phyloP scores from a whole-genome alignment of 1,140 invertebrate genomes.

The Drosophila lacteicornis region DNA sequence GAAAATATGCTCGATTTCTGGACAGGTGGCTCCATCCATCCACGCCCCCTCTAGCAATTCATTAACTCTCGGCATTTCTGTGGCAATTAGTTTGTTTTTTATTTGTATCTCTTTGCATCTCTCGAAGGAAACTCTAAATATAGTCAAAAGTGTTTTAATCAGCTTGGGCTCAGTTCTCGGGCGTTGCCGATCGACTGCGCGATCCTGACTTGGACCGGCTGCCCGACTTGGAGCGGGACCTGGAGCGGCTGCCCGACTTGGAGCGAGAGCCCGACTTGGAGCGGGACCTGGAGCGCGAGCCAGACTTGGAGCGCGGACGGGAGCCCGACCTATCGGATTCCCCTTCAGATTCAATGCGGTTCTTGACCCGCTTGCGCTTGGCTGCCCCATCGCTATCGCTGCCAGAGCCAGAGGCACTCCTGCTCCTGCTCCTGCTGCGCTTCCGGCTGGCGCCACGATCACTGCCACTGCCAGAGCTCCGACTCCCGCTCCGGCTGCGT shows the following conservation, averaged over 20 bases:
- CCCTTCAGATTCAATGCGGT: conserved; percentile 84
- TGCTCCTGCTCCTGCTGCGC: conserved; percentile 69
- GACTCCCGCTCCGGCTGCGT: conserved; percentile 59
- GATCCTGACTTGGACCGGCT: conserved; percentile 68
- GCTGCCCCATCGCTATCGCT: conserved; percentile 60
- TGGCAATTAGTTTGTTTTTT: conserved; percentile 32
- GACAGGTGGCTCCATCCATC: not conserved
- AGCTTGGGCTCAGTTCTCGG: conserved; percentile 16
- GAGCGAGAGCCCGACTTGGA: conserved; percentile 64
- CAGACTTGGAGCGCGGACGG: conserved; percentile 72
- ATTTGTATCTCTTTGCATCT: conserved; percentile 34
- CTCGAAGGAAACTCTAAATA: conserved; percentile 46
- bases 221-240: conserved; percentile 76
- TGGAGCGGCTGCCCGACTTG: conserved; percentile 65
- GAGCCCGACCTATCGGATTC: conserved; percentile 78
- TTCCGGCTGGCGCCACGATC: conserved; percentile 78
- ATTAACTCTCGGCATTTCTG: conserved; percentile 4
- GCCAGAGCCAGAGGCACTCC: conserved; percentile 43
- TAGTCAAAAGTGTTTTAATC: conserved; percentile 38
- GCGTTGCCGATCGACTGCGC: conserved; percentile 56
- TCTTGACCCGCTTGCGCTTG: conserved; percentile 71
- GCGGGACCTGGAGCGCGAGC: conserved; percentile 71
- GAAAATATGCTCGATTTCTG: not conserved
- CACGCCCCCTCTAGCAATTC: conserved; percentile 4
- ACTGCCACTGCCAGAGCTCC: conserved; percentile 70